Base-by-base conservation (phyloP, 1,140 invertebrate species). In the Scaptomyza pallida region DNA sequence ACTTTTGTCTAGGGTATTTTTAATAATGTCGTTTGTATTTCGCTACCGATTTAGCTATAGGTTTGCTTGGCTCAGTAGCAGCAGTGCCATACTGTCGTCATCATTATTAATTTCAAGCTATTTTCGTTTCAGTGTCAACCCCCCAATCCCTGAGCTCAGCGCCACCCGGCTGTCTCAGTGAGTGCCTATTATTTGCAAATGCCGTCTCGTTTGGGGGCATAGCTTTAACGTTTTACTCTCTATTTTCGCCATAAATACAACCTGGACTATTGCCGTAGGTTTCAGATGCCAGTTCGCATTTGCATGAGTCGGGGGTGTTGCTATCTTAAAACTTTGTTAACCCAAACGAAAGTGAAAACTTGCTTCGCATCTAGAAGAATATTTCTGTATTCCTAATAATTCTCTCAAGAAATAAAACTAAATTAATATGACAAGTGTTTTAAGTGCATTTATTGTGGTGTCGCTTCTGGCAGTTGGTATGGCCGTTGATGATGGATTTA, bases 1-100 rank as follows among this genome's bases (percentile, higher is more conserved):
- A 67, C 63, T 67, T 59, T 67, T 69, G 70, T 72, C 44, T 64
- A 61, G 69, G 77, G 81, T 75, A 85, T 81, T 81, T 86, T 81
- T 86, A 86, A 85, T 85, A 81, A 81, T 77, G 81, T 88, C 81
- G 74, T 88, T 85, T 81, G 81, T 86, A 81, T 85, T 81, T 80
- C 26, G 41, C 64, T 73, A 48, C 51, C 59, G 74, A 43, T 70
- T 76, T 82, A 70, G 74, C 64, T 70, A 68, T 64, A 40, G 61
- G 35, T 33, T 63, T 44, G 64, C 73, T 78, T 75, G 73, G 69
- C 61, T 63, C 52, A 33, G 21, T 52, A 10, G 23, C 44, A 33
- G 23, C 23, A 23, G 23, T 5, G 23, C 23, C 23, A 6, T 26
- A n/a, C n/a, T 26, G 2, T 5, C 23, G 60, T 57, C 35, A 33